phyloP scores from a whole-genome alignment of 2,797 vertebrate species.

The Bucorvus abyssinicus region DNA sequence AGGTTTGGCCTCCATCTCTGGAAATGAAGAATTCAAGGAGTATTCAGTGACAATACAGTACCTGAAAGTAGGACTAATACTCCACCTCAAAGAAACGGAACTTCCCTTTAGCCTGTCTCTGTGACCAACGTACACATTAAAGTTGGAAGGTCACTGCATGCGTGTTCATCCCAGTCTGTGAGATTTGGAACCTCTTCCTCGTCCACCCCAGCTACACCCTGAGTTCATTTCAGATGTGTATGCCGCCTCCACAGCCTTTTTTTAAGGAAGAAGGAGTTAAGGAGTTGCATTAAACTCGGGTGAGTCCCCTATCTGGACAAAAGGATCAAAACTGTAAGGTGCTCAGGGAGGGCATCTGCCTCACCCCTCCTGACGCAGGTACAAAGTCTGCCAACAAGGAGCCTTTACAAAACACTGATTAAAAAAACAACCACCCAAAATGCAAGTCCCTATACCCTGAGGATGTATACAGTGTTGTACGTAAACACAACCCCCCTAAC shows the following conservation, averaged over 20 bases:
- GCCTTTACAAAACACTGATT: not conserved
- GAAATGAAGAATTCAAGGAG: not conserved
- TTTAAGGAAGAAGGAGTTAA: not conserved
- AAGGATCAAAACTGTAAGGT: not conserved
- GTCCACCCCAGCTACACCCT: not conserved
- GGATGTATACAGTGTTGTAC: not conserved
- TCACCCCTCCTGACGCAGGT: not conserved
- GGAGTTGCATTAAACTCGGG: not conserved
- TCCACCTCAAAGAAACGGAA: not conserved
- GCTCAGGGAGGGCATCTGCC: not conserved
- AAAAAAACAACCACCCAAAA: not conserved
- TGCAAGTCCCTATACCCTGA: not conserved
- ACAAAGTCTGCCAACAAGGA: not conserved
- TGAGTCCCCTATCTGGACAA: not conserved
- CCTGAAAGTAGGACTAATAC: not conserved
- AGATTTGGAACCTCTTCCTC: not conserved
- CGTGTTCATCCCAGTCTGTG: not conserved
- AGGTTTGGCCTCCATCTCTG: not conserved
- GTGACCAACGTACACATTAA: not conserved
- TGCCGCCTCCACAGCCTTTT: not conserved
- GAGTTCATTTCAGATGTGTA: not conserved
- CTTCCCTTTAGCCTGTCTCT: not conserved
- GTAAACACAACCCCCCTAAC: not conserved
- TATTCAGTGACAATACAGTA: not conserved
- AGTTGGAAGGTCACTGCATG: not conserved